Base-by-base conservation (phyloP, 2,113 vertebrate genomes). In the Phylloscopus trochilus region DNA sequence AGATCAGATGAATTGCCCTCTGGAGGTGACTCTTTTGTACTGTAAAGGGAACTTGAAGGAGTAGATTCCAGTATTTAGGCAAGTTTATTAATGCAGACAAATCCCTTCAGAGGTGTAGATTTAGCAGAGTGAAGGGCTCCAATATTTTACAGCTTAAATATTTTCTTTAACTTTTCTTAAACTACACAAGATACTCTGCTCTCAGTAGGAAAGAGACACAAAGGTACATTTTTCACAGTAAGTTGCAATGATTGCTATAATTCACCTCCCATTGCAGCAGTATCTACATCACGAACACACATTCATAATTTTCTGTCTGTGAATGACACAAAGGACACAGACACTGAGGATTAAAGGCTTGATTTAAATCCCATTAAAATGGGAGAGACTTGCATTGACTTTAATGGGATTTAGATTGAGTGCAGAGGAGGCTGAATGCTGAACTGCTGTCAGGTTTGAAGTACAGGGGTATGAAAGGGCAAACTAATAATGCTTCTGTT, bases 351-450 rank as follows among this genome's bases (percentile, higher is more conserved):
- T 91, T 96, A 95, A 81, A 94, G 79, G 68, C 76, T 88, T 94
- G 85, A 83, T 93, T 92, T 96, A 95, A 96, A 96, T 95, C 60
- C 72, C 68, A 94, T 95, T 93, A 96, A 95, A 95, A 83, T 64
- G 60, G 64, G 79, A 95, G 64, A 90, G 52, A 68, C 72, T 89
- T 83, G 82, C 39, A 81, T 82, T 94, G 89, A 95, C 89, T 94
- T 95, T 95, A 95, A 95, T 82, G 82, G 82, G 87, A 91, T 92
- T 95, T 95, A 94, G 90, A 95, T 72, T 88, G 90, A 93, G 73
- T 68, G 68, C 76, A 86, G 79, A 92, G 41, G 31, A 86, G 72
- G 26, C 37, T 59, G 82, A 83, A 94, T 43, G 64, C 60, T 83
- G 90, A 94, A 70, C 72, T 83, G 46, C 73, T 90, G 87, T 93